Evolutionary conservation across 1,140 invertebrate genomes (phyloP).

Genomic region (Penaeus vannamei): DNA sequence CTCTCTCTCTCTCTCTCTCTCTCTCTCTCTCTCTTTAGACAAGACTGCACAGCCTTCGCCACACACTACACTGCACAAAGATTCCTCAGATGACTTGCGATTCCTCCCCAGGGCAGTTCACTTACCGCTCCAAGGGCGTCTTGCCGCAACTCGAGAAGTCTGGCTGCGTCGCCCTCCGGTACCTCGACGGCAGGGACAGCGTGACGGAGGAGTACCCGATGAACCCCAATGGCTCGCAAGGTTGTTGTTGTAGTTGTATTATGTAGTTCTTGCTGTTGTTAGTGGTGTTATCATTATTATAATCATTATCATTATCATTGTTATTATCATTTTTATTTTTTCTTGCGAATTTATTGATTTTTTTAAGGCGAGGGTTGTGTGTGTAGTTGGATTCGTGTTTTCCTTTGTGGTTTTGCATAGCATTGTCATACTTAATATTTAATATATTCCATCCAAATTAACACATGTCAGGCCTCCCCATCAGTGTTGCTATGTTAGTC

Average conservation of each 20-base stretch:
- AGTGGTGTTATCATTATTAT: background rate
- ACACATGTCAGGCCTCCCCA: no score
- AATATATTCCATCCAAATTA: no score
- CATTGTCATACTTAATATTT: no score
- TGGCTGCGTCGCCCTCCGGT: constrained; percentile 83
- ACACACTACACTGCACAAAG: no score
- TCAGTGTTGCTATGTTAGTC: no score
- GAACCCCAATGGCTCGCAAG: constrained; percentile 92
- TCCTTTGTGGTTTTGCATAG: no score
- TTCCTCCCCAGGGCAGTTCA: constrained; percentile 72
- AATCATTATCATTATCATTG: no score
- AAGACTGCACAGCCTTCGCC: background rate
- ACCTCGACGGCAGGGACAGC: constrained; percentile 84
- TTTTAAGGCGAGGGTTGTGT: no score
- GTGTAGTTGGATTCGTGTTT: no score
- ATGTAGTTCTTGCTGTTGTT: background rate
- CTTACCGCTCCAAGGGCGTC: constrained; percentile 74
- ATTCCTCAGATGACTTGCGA: no score
- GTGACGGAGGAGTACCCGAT: constrained; percentile 89
- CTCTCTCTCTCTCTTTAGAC: background rate
- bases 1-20: background rate
- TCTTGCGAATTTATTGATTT: no score
- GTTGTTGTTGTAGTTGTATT: constrained; percentile 28
- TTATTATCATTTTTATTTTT: no score
- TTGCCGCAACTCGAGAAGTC: constrained; percentile 76